Conservation (phyloP, 2,797 vertebrate species). For the Enoplosus armatus region DNA sequence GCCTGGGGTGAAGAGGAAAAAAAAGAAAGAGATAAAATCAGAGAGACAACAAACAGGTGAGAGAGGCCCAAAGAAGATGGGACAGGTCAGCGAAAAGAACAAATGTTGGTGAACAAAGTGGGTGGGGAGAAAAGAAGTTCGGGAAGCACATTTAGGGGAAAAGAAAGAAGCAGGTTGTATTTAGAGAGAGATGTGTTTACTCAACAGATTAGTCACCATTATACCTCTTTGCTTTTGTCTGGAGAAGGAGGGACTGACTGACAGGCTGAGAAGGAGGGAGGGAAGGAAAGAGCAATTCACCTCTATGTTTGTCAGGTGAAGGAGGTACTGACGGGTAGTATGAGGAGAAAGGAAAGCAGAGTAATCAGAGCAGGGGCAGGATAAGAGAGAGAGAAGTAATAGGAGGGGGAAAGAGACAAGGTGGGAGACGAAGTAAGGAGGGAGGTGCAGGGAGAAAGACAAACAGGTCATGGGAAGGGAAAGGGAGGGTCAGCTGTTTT, state of each 20-base stretch:
- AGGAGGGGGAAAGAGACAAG: slow-evolving; percentile 22
- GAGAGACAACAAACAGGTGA: slow-evolving; percentile 64
- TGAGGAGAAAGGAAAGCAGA: slow-evolving; percentile 65
- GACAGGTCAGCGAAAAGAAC: slow-evolving; percentile 63
- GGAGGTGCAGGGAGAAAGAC: slow-evolving; percentile 9
- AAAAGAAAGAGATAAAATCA: slow-evolving; percentile 60
- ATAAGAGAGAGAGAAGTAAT: slow-evolving; percentile 33
- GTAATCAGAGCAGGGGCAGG: slow-evolving; percentile 47
- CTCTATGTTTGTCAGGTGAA: slow-evolving; percentile 70
- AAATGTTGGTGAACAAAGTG: slow-evolving; percentile 69
- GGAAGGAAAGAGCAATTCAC: slow-evolving; percentile 52
- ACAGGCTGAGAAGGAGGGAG: slow-evolving; percentile 63
- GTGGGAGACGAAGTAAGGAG: slow-evolving; percentile 12
- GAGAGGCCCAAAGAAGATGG: slow-evolving; percentile 56
- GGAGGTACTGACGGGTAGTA: slow-evolving; percentile 60
- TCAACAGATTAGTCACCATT: slow-evolving; percentile 83
- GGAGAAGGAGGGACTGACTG: slow-evolving; percentile 75
- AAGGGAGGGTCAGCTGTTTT: slow-evolving; percentile 52
- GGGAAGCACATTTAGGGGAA: slow-evolving; percentile 65
- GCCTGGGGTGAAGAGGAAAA: slow-evolving; percentile 19
- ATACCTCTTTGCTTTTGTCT: slow-evolving; percentile 77
- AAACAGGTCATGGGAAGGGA: slow-evolving; percentile 40
- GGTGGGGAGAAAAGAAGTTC: slow-evolving; percentile 52
- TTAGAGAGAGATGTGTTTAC: slow-evolving; percentile 78
- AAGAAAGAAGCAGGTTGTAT: slow-evolving; percentile 67